Conservation (phyloP, 1,140 invertebrate genomes). For the Scaptomyza graminum region DNA sequence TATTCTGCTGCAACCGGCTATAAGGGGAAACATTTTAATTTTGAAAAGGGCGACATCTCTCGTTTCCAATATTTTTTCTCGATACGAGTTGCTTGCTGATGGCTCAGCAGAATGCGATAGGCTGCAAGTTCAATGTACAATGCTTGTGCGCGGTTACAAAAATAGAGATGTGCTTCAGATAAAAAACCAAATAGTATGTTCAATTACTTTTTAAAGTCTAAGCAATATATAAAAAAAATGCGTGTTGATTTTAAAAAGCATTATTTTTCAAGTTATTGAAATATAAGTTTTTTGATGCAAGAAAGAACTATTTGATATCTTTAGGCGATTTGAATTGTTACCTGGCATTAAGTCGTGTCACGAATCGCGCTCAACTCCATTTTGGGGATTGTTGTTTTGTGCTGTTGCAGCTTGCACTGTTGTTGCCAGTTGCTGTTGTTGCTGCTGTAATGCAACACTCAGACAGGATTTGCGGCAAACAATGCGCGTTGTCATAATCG, state of each 20-base stretch:
- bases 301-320: no score
- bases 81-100: constrained; percentile 39
- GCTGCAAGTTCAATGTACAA: constrained; percentile 75
- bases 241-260: no score
- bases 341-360: background rate
- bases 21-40: constrained; percentile 62
- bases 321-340: background rate
- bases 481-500: constrained; percentile 63
- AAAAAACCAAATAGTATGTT: background rate
- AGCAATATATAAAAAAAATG: no score
- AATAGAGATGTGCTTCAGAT: constrained; percentile 4
- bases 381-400: constrained; percentile 28
- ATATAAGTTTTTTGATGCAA: no score
- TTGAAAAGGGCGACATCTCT: background rate
- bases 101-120: constrained; percentile 50
- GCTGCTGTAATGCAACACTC: constrained; percentile 70
- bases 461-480: constrained; percentile 71
- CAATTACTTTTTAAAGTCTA: background rate
- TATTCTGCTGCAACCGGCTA: background rate
- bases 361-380: background rate
- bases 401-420: constrained; percentile 20
- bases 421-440: constrained; percentile 22
- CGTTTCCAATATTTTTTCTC: background rate
- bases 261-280: no score
- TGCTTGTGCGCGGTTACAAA: constrained; percentile 44